Base-by-base conservation (phyloP, 2,888 invertebrate species). In the Muscina levida region DNA sequence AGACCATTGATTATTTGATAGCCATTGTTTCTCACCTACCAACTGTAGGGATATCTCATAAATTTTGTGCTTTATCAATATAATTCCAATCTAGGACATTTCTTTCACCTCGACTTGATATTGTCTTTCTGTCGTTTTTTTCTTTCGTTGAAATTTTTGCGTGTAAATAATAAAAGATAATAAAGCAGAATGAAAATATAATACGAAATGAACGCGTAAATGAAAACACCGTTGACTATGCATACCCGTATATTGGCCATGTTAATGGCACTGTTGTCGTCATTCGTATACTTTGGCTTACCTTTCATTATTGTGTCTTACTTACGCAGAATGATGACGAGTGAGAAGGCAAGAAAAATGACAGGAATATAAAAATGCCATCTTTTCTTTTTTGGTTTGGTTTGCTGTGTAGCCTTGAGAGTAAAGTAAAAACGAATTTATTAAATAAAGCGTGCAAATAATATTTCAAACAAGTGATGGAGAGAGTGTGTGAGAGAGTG, bases 381-480 rank as follows among this genome's bases (percentile, higher is more conserved):
- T 42, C 22, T 13, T 42, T 53, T n/a, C 11, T n/a, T n/a, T n/a
- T n/a, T n/a, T n/a, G n/a, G n/a, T n/a, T n/a, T n/a, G n/a, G n/a
- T n/a, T n/a, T n/a, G n/a, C n/a, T 22, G 59, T 13, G 42, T 42
- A 39, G 22, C 62, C 62, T 62, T 62, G 62, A 42, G 39, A 62
- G 39, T 22, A 17, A 42, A 42, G 39, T 62, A 42, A 42, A 31
- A 62, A 42, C 42, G 53, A 76, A 79, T 79, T 72, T 79, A 70
- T 76, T 77, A 56, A 76, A 76, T 72, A 66, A 77, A 70, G 57
- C 51, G 17, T 77, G 57, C 56, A 73, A 73, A 73, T 57, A 73
- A 77, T 31, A 65, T 56, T 67, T 13, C 56, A 79, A 74, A 67
- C 56, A n/a, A n/a, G n/a, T n/a, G n/a, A n/a, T n/a, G n/a, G n/a